Evolutionary conservation across 2,888 invertebrate genomes (phyloP), one percentile per base, ranked within the genome.

Genomic region (Petrophora chlorosata): DNA sequence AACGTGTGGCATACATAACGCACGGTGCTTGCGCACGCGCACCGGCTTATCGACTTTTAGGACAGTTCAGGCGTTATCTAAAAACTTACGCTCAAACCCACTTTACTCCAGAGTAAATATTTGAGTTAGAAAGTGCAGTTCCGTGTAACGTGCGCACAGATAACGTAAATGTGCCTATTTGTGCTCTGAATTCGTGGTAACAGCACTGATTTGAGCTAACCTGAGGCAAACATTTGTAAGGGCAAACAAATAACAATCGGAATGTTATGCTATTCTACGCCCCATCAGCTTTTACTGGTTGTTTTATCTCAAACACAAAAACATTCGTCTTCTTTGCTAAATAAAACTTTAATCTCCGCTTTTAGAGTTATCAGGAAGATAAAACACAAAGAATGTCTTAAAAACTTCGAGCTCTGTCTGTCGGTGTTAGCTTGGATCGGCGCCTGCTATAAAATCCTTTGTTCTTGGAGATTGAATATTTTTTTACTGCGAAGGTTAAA

Each of bases 61-160:
- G 85, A 80, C 84, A 83, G 86, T 79, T 78, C 69, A 61, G 23
- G 39, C 70, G 73, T 88, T 89, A 89, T 89, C 89, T 89, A 73
- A 73, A 38, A 70, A 76, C 70, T 76, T 78, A 75, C 72, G 73
- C 73, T 69, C 71, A 71, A 77, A 77, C 78, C 80, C 82, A 80
- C 82, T 85, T n/a, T 83, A 82, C 82, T 79, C 76, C 63, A 80
- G 74, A 76, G 68, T 76, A 83, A 90, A 90, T 79, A 88, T 90
- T 89, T 88, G 79, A 81, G 70, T 82, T 88, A 88, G 89, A 90
- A 89, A 90, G 90, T 90, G 88, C 83, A 82, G 84, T 87, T 85
- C 78, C 86, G 81, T 89, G 90, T 89, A 85, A 79, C 77, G 74
- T 78, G 84, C 80, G 64, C 69, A 72, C 58, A 84, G 84, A 87